Percentiles rank a stretch among this genome's conserved stretches.
These are phyloP conservation scores for Tursiops truncatus DNA, from an alignment of 2,113 vertebrate genomes.

Conservation along the genomic window DNA sequence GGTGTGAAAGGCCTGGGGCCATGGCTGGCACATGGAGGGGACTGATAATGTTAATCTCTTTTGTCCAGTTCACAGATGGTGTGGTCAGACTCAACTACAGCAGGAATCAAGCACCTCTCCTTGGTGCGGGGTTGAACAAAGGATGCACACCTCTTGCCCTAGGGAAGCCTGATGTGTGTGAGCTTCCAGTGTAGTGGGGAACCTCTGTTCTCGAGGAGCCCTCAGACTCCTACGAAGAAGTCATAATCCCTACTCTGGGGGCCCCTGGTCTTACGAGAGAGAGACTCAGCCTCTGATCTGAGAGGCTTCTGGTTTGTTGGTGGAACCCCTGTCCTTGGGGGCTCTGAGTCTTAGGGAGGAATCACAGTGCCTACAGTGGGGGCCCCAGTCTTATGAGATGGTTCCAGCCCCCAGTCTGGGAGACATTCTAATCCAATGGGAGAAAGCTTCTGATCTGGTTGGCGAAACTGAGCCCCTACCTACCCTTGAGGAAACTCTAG, in stretches of 20 bases:
- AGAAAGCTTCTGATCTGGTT: background rate
- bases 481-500: background rate
- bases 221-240: background rate
- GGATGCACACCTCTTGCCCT: background rate
- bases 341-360: background rate
- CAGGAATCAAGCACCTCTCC: background rate
- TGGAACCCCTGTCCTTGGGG: background rate
- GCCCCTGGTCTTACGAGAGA: background rate
- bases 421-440: background rate
- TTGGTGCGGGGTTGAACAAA: constrained; percentile 44
- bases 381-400: background rate
- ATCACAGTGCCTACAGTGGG: background rate
- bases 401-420: background rate
- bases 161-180: background rate
- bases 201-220: background rate
- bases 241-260: background rate
- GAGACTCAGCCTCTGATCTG: background rate
- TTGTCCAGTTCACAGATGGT: constrained; percentile 61
- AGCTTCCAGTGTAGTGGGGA: background rate
- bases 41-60: constrained; percentile 31
- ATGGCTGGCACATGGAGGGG: background rate
- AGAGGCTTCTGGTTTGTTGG: background rate
- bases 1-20: constrained; percentile 30
- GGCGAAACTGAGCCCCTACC: background rate
- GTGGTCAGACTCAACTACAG: background rate